A percentile compares a stretch with the other conserved stretches of the same genome.
Evolutionary conservation across 2,113 vertebrate genomes (phyloP).

Genomic region (Tyrannus savana): DNA sequence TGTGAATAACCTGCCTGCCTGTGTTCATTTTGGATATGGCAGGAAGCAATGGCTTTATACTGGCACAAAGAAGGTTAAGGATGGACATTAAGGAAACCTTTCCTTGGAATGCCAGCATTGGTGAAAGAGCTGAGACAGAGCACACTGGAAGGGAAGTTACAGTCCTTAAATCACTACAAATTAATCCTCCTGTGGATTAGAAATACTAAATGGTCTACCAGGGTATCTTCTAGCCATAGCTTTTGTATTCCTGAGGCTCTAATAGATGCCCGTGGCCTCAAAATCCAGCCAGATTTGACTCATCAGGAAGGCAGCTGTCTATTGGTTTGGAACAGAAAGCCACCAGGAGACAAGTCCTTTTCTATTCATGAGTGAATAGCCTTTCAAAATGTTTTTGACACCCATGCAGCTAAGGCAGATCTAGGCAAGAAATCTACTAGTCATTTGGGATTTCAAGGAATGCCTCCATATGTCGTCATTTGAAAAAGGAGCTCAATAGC

Average conservation of each 20-base stretch:
- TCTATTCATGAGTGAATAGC: neutral
- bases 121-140: neutral
- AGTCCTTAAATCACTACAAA: neutral
- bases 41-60: neutral
- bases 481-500: neutral
- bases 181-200: neutral
- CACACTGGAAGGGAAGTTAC: neutral
- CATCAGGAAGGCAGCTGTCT: neutral
- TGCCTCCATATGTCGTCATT: neutral
- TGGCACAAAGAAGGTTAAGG: neutral
- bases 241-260: neutral
- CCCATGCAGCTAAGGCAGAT: neutral
- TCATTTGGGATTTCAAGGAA: conserved; percentile 31
- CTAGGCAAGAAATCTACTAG: neutral
- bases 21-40: too few species aligned
- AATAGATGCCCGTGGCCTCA: neutral
- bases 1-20: accelerated
- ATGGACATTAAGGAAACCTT: neutral
- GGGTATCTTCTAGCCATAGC: neutral
- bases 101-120: neutral
- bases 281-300: neutral
- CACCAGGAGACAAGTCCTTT: neutral
- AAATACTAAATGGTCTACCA: neutral
- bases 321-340: neutral
- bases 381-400: neutral